Evolutionary conservation across 2,113 vertebrate genomes (phyloP), one percentile per base, ranked within the genome.

Genomic region (Amphiprion percula): DNA sequence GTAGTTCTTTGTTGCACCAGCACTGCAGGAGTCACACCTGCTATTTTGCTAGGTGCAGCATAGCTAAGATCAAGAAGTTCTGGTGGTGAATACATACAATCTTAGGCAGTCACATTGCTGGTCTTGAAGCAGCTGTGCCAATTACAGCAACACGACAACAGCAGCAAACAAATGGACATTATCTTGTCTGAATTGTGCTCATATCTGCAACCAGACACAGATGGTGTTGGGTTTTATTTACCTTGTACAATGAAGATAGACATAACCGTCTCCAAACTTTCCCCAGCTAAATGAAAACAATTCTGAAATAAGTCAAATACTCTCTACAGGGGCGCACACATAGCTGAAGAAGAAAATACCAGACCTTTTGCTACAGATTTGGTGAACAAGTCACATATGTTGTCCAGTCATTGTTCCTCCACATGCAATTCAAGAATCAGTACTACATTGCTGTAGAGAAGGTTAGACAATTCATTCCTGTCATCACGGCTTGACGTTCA

Each of bases 391-490:
- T 4, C 39, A 30, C 37, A 26, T 55, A 15, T 3, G 30, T 44
- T 24, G 59, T 52, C 65, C 50, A 68, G 0, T 28, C 58, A 26
- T 24, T 37, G 21, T 19, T 61, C 30, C 33, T 68, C 52, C 16
- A 44, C 12, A 19, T 44, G 52, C 52, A 26, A 44, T 54, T 68
- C 66, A 26, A 33, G 55, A 21, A 37, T 37, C 66, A 55, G 52
- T 21, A 21, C 1, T 68, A 14, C 12, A 16, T 4, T 47, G 44
- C 54, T 21, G 33, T 68, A n/a, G 21, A 37, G 33, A 68, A 68
- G 50, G 66, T 68, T 50, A 41, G 54, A 54, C 21, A 39, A 55
- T 68, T 33, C 50, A 68, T 68, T 68, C 65, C 39, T 41, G 26
- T 26, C 53, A 68, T 68, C 50, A 12, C 24, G 15, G 37, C 21